Evolutionary conservation across 2,888 invertebrate genomes (phyloP), one percentile per base, ranked within the genome.

Genomic region (Sceliomorpha sp.): DNA sequence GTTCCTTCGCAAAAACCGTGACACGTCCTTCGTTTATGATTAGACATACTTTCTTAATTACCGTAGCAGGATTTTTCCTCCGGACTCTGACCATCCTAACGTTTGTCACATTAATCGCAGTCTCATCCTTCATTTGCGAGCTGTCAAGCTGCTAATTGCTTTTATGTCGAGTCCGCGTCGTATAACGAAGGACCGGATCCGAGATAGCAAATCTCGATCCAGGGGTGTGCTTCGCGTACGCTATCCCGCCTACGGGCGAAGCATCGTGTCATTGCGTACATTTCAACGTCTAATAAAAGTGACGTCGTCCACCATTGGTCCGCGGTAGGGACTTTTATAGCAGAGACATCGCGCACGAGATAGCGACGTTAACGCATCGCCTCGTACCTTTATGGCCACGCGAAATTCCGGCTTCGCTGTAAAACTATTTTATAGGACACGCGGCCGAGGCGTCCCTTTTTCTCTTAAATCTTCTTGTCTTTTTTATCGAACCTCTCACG

Each of bases 371-470:
- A 51, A 71, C 62, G 67, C 68, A 63, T 10, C 40, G 12, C 14
- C 55, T 32, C 51, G 50, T 47, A 72, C 68, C 69, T 86, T 86
- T 87, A 86, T 85, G 84, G 82, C 78, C 76, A 80, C 77, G 87
- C 84, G 85, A 87, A 85, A 87, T 87, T 87, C 86, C 84, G 77
- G 73, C 64, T 79, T 76, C 76, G 79, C 79, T 80, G 82, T 87
- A 85, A 87, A 87, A 85, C 86, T 86, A 86, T 87, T 86, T 87
- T 86, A 87, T 85, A 84, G 82, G 79, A 83, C 79, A 84, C 77
- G 81, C 80, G n/a, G n/a, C n/a, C 82, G 76, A 76, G 67, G 73
- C 74, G 78, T 74, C 75, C 70, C 68, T 47, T 7, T 50, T 39
- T 17, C 37, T 40, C 47, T 56, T 47, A 48, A 47, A 32, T 32